Percentiles rank a stretch among this genome's conserved stretches.
phyloP scores from a whole-genome alignment of 2,797 vertebrate genomes.

The Gambelia wislizenii region DNA sequence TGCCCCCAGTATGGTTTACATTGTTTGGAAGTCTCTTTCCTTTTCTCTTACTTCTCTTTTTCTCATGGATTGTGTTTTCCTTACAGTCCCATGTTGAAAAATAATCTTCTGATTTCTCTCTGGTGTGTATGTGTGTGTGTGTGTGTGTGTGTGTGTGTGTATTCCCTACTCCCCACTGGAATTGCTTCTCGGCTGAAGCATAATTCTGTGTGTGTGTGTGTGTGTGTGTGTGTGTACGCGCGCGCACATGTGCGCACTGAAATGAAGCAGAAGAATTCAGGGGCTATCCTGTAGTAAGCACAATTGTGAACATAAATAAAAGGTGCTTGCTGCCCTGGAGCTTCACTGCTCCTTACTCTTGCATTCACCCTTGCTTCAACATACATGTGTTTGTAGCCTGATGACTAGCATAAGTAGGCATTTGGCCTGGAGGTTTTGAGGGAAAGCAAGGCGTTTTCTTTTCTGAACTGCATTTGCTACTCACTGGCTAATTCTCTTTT shows the following conservation, averaged over 20 bases:
- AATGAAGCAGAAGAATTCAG: not conserved
- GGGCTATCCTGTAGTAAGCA: constrained; percentile 22
- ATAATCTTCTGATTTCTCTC: not conserved
- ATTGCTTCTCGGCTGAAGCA: constrained; percentile 1
- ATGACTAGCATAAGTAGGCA: constrained; percentile 1
- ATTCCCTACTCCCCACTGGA: not conserved
- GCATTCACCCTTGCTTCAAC: not conserved
- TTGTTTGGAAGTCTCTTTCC: constrained; percentile 14
- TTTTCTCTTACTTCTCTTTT: not conserved
- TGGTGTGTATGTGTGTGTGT: not conserved
- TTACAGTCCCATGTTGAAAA: not conserved
- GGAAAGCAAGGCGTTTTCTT: not conserved
- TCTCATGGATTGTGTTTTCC: not conserved
- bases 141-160: too few relatives aligned
- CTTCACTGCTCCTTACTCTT: not conserved
- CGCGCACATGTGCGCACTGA: not conserved
- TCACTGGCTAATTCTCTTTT: not conserved
- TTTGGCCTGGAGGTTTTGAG: not conserved
- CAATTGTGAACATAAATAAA: constrained; percentile 30
- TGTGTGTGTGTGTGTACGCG: too few relatives aligned
- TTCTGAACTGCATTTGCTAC: not conserved
- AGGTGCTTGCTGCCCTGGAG: not conserved
- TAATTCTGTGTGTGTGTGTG: not conserved
- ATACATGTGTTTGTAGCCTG: not conserved
- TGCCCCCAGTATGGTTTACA: constrained; percentile 2